These are phyloP conservation scores for Melospiza melodia DNA, from an alignment of 2,113 vertebrate species.

Conservation along the genomic window DNA sequence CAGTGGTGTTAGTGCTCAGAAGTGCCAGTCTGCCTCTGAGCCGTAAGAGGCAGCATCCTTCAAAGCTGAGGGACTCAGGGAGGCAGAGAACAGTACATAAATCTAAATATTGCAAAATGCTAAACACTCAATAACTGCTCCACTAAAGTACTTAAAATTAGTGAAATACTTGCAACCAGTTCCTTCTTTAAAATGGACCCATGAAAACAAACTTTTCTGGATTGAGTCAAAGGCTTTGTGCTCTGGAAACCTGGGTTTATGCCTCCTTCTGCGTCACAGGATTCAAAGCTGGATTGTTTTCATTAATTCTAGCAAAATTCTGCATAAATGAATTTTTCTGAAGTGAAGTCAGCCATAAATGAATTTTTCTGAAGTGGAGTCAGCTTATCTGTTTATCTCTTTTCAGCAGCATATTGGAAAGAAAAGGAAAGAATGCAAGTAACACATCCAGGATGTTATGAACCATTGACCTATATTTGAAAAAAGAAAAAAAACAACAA, in stretches of 20 bases:
- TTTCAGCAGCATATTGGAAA: not conserved
- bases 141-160: not conserved
- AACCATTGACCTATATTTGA: not conserved
- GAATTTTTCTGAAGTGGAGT: not conserved
- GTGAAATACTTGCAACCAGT: not conserved
- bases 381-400: not conserved
- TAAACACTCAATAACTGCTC: not conserved
- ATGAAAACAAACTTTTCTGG: not conserved
- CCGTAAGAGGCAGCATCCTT: fast-evolving
- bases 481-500: not conserved
- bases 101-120: not conserved
- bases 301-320: not conserved
- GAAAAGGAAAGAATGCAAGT: not conserved
- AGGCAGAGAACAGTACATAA: not conserved
- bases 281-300: not conserved
- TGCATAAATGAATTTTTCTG: not conserved
- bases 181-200: not conserved
- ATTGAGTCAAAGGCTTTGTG: not conserved
- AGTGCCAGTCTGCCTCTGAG: not conserved
- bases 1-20: not conserved
- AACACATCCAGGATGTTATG: not conserved
- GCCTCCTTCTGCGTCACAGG: not conserved
- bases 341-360: not conserved
- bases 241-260: not conserved
- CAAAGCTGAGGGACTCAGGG: not conserved